Evolutionary conservation across 2,888 invertebrate genomes (phyloP).

Genomic region (Mythimna vitellina): DNA sequence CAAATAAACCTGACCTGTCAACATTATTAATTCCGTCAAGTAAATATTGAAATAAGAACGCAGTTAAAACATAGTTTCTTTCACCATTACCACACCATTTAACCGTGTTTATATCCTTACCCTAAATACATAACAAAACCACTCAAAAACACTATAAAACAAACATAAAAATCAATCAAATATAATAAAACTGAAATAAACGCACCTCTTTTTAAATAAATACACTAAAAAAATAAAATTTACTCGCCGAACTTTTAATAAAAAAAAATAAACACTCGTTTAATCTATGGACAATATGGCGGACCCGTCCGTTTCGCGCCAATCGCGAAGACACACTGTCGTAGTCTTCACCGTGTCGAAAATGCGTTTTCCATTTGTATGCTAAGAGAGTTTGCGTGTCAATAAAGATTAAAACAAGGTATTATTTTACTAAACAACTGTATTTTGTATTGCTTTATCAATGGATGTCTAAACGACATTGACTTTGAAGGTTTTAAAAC

Average conservation of each 20-base stretch:
- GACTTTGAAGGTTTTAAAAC: background rate
- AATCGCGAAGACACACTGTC: constrained; percentile 38
- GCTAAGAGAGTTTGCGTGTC: constrained; percentile 21
- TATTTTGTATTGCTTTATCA: constrained; percentile 13
- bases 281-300: constrained; percentile 44
- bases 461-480: background rate
- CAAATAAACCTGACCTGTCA: background rate
- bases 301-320: constrained; percentile 53
- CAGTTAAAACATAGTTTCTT: background rate
- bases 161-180: background rate
- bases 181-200: constrained; percentile 11
- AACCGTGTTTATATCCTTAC: constrained; percentile 27
- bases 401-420: constrained; percentile 26
- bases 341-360: background rate
- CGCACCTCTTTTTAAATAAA: constrained; percentile 11
- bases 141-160: constrained; percentile 2
- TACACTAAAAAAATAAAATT: background rate
- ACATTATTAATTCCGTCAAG: background rate
- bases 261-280: constrained; percentile 19
- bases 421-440: constrained; percentile 4
- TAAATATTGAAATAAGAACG: background rate
- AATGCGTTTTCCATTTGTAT: constrained; percentile 10
- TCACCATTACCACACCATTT: background rate
- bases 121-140: constrained; percentile 30
- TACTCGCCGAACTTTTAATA: constrained; percentile 6